Percentiles rank a stretch among this genome's conserved stretches.
Evolutionary conservation across 2,888 invertebrate genomes (phyloP).

Genomic region (Macaria notata): DNA sequence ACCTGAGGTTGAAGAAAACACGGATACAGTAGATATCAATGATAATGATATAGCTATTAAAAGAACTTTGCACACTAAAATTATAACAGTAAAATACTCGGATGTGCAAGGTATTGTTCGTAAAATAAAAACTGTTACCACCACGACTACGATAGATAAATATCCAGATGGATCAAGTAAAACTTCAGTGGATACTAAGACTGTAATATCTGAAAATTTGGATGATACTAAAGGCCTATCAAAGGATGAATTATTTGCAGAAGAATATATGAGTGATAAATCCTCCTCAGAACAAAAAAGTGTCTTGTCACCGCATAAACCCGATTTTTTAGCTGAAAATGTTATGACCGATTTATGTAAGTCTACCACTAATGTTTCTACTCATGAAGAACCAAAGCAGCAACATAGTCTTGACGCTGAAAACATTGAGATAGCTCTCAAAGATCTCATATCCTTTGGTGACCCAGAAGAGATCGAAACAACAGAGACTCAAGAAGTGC

Average conservation of each 20-base stretch:
- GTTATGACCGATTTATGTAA: too few relatives aligned
- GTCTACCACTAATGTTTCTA: too few relatives aligned
- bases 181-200: slow-evolving; percentile 41
- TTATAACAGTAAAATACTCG: slow-evolving; percentile 41
- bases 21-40: slow-evolving; percentile 43
- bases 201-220: slow-evolving; percentile 19
- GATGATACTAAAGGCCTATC: too few relatives aligned
- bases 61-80: slow-evolving; percentile 40
- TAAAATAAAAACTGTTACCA: slow-evolving; percentile 46
- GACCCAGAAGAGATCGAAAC: slow-evolving; percentile 30
- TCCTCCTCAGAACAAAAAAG: too few relatives aligned
- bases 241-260: too few relatives aligned
- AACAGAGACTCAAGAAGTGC: slow-evolving; percentile 31
- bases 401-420: neutral
- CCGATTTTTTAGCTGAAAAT: too few relatives aligned
- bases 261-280: too few relatives aligned
- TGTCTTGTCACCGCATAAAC: too few relatives aligned
- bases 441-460: slow-evolving; percentile 21
- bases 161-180: slow-evolving; percentile 47
- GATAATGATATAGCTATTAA: slow-evolving; percentile 36
- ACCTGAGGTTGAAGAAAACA: slow-evolving; percentile 44
- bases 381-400: too few relatives aligned
- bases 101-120: slow-evolving; percentile 35
- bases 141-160: slow-evolving; percentile 44
- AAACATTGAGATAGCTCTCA: slow-evolving; percentile 18